Conservation (phyloP, 2,888 invertebrate genomes). For the Apodemia zela region DNA sequence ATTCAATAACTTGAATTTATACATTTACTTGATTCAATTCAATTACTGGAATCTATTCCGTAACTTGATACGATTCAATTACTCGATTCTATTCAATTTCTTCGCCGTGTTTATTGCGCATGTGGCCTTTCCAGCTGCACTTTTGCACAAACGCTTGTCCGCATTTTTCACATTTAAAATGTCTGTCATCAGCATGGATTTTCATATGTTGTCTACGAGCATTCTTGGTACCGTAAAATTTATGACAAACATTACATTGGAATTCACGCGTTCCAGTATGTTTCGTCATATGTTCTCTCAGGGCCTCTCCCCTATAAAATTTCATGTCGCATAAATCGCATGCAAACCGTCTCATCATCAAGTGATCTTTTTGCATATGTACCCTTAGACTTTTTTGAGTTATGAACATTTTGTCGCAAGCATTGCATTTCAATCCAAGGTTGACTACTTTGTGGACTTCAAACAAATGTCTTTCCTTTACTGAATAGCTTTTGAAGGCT, state of each 20-base stretch:
- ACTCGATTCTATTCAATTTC: too few species aligned
- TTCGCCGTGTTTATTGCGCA: constrained; percentile 27
- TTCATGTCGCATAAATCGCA: constrained; percentile 41
- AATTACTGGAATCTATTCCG: too few species aligned
- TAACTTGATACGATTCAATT: too few species aligned
- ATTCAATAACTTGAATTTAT: too few species aligned
- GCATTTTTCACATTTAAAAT: constrained; percentile 38
- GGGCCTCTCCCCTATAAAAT: constrained; percentile 47
- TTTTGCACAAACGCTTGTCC: constrained; percentile 38
- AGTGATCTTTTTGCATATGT: constrained; percentile 47
- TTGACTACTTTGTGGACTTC: constrained; percentile 46
- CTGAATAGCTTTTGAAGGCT: constrained; percentile 49
- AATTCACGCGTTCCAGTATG: constrained; percentile 51
- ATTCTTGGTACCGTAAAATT: constrained; percentile 36
- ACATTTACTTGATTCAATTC: too few species aligned
- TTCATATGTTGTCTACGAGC: constrained; percentile 38
- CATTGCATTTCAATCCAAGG: constrained; percentile 42
- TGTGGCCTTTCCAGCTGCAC: constrained; percentile 38
- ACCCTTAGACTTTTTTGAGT: constrained; percentile 35
- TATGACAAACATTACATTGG: constrained; percentile 52
- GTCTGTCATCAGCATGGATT: constrained; percentile 35
- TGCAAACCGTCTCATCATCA: constrained; percentile 42
- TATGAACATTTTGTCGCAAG: constrained; percentile 39
- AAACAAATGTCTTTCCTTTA: constrained; percentile 47
- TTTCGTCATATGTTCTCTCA: constrained; percentile 54